A percentile compares a stretch with the other conserved stretches of the same genome.
Conservation (phyloP, 2,888 invertebrate genomes). For the Poecilus cupreus region DNA sequence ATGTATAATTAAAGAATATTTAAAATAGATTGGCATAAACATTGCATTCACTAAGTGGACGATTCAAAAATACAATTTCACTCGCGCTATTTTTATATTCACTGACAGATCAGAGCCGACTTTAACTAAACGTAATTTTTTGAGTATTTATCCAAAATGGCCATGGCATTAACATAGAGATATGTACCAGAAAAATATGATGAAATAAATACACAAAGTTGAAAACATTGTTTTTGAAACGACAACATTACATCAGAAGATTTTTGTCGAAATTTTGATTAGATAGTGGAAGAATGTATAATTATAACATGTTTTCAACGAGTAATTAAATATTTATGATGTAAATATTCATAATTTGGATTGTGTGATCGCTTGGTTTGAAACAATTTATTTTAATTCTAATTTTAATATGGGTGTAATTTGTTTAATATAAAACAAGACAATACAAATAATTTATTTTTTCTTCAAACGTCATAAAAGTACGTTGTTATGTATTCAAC, state of each 20-base stretch:
- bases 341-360: too few relatives aligned
- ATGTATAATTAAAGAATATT: neutral
- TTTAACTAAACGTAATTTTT: too few relatives aligned
- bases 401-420: too few relatives aligned
- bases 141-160: neutral
- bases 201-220: neutral
- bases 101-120: neutral
- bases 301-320: neutral
- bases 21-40: constrained; percentile 22
- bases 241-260: neutral
- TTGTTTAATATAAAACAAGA: too few relatives aligned
- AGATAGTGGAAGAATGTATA: neutral
- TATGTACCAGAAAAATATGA: neutral
- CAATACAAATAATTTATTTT: too few relatives aligned
- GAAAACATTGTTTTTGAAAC: neutral
- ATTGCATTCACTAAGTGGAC: constrained; percentile 15
- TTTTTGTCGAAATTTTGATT: neutral
- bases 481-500: too few relatives aligned
- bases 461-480: too few relatives aligned
- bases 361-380: too few relatives aligned
- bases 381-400: too few relatives aligned
- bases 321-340: neutral
- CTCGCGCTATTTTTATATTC: neutral
- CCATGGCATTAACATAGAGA: neutral
- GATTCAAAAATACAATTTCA: constrained; percentile 2